Conservation (phyloP, 64 coral and sea anemone genomes). For the Dendrophyllia cribrosa region DNA sequence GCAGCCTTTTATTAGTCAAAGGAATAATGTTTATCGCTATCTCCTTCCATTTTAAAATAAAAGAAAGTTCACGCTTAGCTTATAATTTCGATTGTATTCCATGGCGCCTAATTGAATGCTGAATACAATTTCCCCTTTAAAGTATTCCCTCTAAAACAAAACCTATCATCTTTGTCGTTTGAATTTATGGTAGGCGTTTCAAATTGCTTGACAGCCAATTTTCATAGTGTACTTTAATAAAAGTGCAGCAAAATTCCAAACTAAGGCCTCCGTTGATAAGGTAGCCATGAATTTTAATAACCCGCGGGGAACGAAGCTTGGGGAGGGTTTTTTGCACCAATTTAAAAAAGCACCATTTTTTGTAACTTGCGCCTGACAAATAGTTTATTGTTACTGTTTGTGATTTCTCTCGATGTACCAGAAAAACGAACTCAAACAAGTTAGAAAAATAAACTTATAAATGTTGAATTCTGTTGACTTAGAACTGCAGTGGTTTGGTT, state of each 20-base stretch:
- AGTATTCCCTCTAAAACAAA: constrained; percentile 18
- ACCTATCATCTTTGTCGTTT: constrained; percentile 10
- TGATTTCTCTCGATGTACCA: constrained; percentile 69
- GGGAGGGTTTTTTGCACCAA: background rate
- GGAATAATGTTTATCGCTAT: constrained; percentile 21
- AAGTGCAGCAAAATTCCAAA: constrained; percentile 86
- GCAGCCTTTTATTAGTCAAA: constrained; percentile 69
- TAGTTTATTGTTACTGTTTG: constrained; percentile 82
- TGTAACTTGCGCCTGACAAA: constrained; percentile 1
- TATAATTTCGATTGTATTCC: constrained; percentile 9
- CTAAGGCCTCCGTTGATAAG: constrained; percentile 82
- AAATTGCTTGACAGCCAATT: constrained; percentile 79
- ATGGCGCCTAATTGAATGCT: background rate
- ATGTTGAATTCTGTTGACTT: constrained; percentile 93
- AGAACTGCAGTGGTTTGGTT: constrained; percentile 21
- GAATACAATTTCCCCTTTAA: constrained; percentile 4
- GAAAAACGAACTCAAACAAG: constrained; percentile 94
- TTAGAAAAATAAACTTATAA: constrained; percentile 99
- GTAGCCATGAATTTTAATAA: constrained; percentile 40
- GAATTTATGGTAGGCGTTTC: constrained; percentile 36
- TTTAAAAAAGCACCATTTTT: constrained; percentile 17
- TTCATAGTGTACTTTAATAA: constrained; percentile 80
- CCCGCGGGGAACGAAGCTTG: background rate
- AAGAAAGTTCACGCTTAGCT: background rate
- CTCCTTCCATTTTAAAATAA: constrained; percentile 24